Conservation (phyloP, 2,797 vertebrate species). For the Arvicola amphibius region DNA sequence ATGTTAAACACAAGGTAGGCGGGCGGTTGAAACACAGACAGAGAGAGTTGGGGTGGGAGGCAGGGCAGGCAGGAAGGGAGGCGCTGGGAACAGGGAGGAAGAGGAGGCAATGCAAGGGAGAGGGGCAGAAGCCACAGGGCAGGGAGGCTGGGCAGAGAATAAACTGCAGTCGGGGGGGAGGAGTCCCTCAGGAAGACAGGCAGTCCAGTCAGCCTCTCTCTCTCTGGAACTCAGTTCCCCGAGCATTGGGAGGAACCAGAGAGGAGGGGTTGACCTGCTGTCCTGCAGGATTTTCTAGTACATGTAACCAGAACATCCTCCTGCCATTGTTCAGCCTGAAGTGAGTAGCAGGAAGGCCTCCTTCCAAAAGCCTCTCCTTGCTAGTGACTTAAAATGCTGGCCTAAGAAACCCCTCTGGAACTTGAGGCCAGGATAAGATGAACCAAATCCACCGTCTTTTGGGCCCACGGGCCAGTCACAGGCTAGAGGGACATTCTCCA, state of each 20-base stretch:
- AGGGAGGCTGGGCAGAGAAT: not conserved
- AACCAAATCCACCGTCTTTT: not conserved
- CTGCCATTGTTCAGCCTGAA: not conserved
- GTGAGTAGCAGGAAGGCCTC: not conserved
- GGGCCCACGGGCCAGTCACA: not conserved
- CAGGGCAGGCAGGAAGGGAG: not conserved
- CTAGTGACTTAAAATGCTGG: not conserved
- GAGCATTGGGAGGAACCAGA: not conserved
- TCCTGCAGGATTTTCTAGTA: not conserved
- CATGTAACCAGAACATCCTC: accelerated
- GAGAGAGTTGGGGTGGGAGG: not conserved
- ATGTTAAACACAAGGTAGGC: constrained; percentile 76
- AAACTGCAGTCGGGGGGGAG: not conserved
- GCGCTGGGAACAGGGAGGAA: not conserved
- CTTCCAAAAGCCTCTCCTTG: not conserved
- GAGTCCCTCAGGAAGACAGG: not conserved
- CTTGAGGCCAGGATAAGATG: not conserved
- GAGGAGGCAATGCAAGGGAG: not conserved
- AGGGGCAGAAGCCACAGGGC: not conserved
- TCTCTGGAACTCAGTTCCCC: not conserved
- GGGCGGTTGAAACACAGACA: constrained; percentile 64
- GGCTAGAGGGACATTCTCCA: not conserved
- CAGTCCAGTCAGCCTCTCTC: not conserved
- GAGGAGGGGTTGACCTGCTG: not conserved
- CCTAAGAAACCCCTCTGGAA: not conserved